These are phyloP conservation scores for Hymenochirus boettgeri DNA, from an alignment of 2,113 vertebrate species.

Conservation along the genomic window DNA sequence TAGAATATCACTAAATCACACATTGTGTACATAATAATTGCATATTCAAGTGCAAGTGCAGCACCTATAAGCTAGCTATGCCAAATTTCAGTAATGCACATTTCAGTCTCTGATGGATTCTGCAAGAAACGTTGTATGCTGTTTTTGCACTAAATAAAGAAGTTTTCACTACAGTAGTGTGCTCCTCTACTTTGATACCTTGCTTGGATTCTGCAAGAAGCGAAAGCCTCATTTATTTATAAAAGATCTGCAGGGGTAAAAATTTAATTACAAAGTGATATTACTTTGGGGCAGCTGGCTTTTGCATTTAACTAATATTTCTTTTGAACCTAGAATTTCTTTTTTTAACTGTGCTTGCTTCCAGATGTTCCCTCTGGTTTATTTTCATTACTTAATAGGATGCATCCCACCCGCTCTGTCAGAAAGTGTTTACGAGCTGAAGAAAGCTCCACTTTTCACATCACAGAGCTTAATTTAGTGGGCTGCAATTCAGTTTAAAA, in stretches of 20 bases:
- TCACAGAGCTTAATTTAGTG: slow-evolving; percentile 1
- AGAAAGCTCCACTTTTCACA: slow-evolving; percentile 15
- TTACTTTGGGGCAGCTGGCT: not conserved
- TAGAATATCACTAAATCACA: too few species aligned
- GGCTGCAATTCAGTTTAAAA: slow-evolving; percentile 9
- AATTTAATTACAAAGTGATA: not conserved
- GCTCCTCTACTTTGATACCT: too few species aligned
- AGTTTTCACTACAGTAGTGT: too few species aligned
- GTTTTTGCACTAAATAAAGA: too few species aligned
- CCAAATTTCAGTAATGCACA: too few species aligned
- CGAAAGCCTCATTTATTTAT: not conserved
- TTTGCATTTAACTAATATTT: not conserved
- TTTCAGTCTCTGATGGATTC: too few species aligned
- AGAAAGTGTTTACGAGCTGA: slow-evolving; percentile 18
- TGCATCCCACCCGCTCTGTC: slow-evolving; percentile 12
- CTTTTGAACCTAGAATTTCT: not conserved
- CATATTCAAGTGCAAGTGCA: too few species aligned
- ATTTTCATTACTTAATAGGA: slow-evolving; percentile 21
- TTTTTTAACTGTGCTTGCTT: not conserved
- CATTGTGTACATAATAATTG: too few species aligned
- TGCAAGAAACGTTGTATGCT: too few species aligned
- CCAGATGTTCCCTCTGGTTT: slow-evolving; percentile 23
- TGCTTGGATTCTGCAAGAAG: too few species aligned
- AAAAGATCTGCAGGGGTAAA: not conserved
- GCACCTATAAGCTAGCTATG: too few species aligned